Base-by-base conservation (phyloP, 2,888 invertebrate species). In the Spicauda simplicius region DNA sequence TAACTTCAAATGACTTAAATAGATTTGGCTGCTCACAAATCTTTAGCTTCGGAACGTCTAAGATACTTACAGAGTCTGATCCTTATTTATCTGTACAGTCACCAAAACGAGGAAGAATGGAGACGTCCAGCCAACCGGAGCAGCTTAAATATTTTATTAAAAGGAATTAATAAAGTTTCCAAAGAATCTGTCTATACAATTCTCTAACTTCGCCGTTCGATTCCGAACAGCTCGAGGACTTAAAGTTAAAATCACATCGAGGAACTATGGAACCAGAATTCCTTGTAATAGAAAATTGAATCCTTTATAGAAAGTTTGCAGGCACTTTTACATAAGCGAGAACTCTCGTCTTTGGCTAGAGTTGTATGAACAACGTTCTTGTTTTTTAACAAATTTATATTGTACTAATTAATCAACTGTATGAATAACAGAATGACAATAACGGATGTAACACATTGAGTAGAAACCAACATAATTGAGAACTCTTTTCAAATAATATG, bases 121-220 rank as follows among this genome's bases (percentile, higher is more conserved):
- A 59, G 5, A 54, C 33, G 54, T 48, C 41, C 59, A 60, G 12
- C 48, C 50, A 33, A 60, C 33, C 60, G 20, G 30, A 41, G 19
- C 50, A 50, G 66, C 60, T 67, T 67, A 67, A 67, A 67, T 67
- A 67, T 67, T 67, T 67, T 41, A 67, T 61, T 60, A 67, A 67
- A 66, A 67, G 60, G 61, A 67, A 61, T 55, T 61, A 48, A 60
- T 61, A 56, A 67, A 67, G 60, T 67, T 67, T 11, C 30, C 50
- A 12, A 61, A 62, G 67, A 60, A 67, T 67, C 61, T 41, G 41
- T 41, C 41, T 61, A 67, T 61, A 67, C 67, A 61, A 67, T 67
- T 61, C 41, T 55, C 60, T 50, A 67, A 67, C 50, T 67, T 61
- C n/a, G 61, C 18, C 18, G 61, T 50, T 52, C 41, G 52, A 52